A percentile compares a stretch with the other conserved stretches of the same genome.
These are phyloP conservation scores for Galerucella calmariensis DNA, from an alignment of 2,888 invertebrate species.

Conservation along the genomic window DNA sequence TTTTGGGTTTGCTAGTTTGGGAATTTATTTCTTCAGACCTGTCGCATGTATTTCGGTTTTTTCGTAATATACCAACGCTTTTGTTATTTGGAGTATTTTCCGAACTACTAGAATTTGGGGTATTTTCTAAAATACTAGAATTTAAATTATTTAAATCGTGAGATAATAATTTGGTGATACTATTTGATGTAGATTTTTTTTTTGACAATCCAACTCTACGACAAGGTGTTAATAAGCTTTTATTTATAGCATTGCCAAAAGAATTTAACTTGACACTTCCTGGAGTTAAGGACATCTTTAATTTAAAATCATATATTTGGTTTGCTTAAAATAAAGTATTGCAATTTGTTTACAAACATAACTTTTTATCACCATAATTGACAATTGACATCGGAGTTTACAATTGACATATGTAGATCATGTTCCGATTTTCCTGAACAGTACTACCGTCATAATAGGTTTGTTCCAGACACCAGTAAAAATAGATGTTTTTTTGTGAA, in stretches of 20 bases:
- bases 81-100: constrained; percentile 36
- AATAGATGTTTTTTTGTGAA: no score
- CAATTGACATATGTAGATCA: no score
- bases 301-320: not conserved
- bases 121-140: constrained; percentile 20
- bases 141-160: constrained; percentile 29
- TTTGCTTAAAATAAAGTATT: not conserved
- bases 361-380: no score
- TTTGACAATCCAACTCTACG: constrained; percentile 68
- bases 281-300: constrained; percentile 35
- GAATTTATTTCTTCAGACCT: not conserved
- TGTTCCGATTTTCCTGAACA: no score
- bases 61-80: constrained; percentile 3
- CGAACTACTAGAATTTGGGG: constrained; percentile 31
- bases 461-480: no score
- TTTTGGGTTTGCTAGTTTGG: not conserved
- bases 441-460: no score
- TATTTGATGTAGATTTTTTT: constrained; percentile 50
- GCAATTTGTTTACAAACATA: not conserved
- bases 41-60: not conserved
- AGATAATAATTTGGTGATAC: constrained; percentile 33
- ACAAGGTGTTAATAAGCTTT: constrained; percentile 68
- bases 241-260: constrained; percentile 65
- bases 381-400: no score
- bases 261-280: constrained; percentile 33